A percentile compares a stretch with the other conserved stretches of the same genome.
phyloP scores from a whole-genome alignment of 2,113 vertebrate species.

The Oreochromis tanganicae region DNA sequence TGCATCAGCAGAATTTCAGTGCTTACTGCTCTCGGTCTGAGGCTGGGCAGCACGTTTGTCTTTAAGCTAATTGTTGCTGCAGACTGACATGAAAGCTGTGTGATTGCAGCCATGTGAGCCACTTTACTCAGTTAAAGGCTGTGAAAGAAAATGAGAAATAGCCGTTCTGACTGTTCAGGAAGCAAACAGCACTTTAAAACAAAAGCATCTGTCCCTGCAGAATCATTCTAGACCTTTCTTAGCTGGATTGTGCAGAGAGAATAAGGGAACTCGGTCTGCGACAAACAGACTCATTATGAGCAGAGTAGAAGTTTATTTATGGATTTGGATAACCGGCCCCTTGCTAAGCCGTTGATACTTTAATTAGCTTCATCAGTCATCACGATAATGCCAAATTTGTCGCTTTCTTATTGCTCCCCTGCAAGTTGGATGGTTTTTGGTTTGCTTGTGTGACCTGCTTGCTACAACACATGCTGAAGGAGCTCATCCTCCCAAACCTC shows the following conservation, averaged over 20 bases:
- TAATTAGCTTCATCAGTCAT: slow-evolving; percentile 63
- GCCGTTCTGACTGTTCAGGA: not conserved
- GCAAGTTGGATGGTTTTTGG: not conserved
- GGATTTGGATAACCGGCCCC: slow-evolving; percentile 20
- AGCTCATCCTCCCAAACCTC: not conserved
- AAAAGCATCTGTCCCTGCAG: not conserved
- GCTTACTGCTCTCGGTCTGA: not conserved
- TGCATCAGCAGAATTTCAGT: not conserved
- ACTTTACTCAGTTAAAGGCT: not conserved
- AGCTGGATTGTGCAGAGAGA: not conserved
- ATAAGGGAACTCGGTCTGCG: not conserved
- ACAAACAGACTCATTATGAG: slow-evolving; percentile 41
- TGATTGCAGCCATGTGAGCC: not conserved
- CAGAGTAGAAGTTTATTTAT: slow-evolving; percentile 43
- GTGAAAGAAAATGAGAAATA: not conserved
- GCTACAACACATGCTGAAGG: not conserved
- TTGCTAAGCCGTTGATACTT: slow-evolving; percentile 38
- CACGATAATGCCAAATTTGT: slow-evolving; percentile 15
- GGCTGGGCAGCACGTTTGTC: not conserved
- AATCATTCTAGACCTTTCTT: not conserved
- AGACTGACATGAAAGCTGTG: not conserved
- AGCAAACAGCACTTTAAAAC: not conserved
- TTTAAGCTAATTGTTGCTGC: not conserved
- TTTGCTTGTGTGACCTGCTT: slow-evolving; percentile 22
- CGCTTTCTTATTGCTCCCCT: slow-evolving; percentile 2